phyloP scores from a whole-genome alignment of 2,113 vertebrate species.

The Pipa parva region DNA sequence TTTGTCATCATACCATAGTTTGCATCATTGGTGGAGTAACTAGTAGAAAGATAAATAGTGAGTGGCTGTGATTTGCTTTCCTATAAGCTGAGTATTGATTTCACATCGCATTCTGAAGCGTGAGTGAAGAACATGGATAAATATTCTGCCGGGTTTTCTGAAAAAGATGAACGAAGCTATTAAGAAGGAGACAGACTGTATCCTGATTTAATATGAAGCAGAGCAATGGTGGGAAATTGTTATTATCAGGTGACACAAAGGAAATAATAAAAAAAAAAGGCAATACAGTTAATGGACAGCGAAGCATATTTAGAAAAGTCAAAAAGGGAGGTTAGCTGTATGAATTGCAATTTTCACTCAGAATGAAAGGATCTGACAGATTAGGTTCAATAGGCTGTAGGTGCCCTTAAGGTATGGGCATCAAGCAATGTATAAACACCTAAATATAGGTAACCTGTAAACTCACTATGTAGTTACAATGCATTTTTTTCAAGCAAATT shows the following conservation, averaged over 20 bases:
- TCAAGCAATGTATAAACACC: too few relatives aligned
- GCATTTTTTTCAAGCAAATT: too few relatives aligned
- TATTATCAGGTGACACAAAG: not conserved
- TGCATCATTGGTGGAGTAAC: not conserved
- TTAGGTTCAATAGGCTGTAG: too few relatives aligned
- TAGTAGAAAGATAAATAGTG: not conserved
- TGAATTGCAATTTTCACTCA: too few relatives aligned
- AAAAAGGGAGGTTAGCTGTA: too few relatives aligned
- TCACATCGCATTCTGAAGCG: constrained; percentile 8
- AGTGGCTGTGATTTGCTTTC: constrained; percentile 10
- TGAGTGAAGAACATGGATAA: constrained; percentile 18
- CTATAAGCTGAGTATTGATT: constrained; percentile 24
- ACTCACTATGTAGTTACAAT: too few relatives aligned
- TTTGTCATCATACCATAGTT: too few relatives aligned
- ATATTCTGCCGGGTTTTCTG: constrained; percentile 1
- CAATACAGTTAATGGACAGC: too few relatives aligned
- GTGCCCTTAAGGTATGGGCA: too few relatives aligned
- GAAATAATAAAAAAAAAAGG: not conserved
- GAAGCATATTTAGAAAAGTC: too few relatives aligned
- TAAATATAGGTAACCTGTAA: too few relatives aligned
- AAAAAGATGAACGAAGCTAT: constrained; percentile 30
- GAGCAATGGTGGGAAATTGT: not conserved
- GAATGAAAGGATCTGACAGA: too few relatives aligned
- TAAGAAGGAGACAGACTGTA: constrained; percentile 18
- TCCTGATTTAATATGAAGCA: constrained; percentile 4